Evolutionary conservation across 2,113 vertebrate genomes (phyloP).

Genomic region (Manacus vitellinus): DNA sequence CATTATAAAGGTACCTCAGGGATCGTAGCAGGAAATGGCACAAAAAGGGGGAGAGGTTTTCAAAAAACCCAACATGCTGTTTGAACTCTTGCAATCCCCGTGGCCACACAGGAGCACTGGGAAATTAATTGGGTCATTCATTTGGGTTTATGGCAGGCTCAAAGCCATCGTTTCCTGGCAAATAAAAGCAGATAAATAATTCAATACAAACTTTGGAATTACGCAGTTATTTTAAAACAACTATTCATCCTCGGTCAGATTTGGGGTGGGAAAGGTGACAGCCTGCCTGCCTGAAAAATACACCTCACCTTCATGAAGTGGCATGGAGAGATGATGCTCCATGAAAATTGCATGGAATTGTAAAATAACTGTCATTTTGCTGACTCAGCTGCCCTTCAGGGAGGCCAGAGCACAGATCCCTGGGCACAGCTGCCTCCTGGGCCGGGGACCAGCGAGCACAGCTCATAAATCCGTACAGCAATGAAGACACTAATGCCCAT

Average conservation of each 20-base stretch:
- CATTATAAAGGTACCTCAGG: not conserved
- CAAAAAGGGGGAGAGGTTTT: not conserved
- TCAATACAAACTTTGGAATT: slow-evolving; percentile 4
- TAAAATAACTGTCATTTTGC: not conserved
- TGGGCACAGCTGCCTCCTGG: not conserved
- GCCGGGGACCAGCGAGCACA: not conserved
- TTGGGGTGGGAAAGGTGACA: not conserved
- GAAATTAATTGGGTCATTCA: slow-evolving; percentile 2
- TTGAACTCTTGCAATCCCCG: not conserved
- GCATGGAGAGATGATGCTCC: rapidly evolving
- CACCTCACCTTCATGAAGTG: not conserved
- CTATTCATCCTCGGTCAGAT: not conserved
- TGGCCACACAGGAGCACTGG: not conserved
- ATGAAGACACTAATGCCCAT: not conserved
- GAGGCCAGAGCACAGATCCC: not conserved
- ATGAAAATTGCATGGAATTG: rapidly evolving
- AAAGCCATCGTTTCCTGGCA: not conserved
- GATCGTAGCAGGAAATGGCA: not conserved
- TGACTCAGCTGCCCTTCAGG: not conserved
- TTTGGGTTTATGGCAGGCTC: not conserved
- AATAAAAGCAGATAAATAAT: slow-evolving; percentile 41
- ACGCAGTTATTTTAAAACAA: not conserved
- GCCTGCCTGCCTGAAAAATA: not conserved
- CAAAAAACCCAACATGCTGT: not conserved
- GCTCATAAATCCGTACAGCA: not conserved